phyloP scores from a whole-genome alignment of 2,113 vertebrate species.

The Strigops habroptila region DNA sequence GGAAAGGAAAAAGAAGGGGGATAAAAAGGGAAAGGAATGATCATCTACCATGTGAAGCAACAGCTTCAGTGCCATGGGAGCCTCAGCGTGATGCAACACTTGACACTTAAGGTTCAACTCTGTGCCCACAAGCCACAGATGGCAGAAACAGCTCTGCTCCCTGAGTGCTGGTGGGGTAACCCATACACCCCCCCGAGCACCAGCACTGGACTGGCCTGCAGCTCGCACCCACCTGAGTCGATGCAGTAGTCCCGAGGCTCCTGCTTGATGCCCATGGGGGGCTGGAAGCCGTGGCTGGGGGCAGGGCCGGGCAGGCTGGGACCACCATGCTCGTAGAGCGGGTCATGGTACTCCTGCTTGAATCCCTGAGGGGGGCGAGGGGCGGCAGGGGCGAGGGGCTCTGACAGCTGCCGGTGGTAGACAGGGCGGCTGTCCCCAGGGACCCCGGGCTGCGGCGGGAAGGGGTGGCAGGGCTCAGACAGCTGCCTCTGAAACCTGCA shows the following conservation, averaged over 20 bases:
- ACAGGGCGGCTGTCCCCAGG: constrained; percentile 81
- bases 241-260: constrained; percentile 95
- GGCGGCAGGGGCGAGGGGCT: constrained; percentile 82
- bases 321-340: constrained; percentile 87
- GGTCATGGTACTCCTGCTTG: constrained; percentile 92
- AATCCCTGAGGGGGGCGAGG: constrained; percentile 85
- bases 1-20: not conserved
- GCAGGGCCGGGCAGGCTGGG: constrained; percentile 72
- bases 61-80: fast-evolving
- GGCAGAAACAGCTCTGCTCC: not conserved
- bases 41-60: not conserved
- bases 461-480: constrained; percentile 88
- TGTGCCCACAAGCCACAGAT: fast-evolving
- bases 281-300: constrained; percentile 77
- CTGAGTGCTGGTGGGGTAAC: not conserved
- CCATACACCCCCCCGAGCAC: fast-evolving
- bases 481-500: constrained; percentile 93
- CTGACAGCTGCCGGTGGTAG: constrained; percentile 93
- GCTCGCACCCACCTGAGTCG: constrained; percentile 84
- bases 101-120: not conserved
- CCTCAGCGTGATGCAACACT: not conserved
- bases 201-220: fast-evolving
- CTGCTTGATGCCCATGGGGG: constrained; percentile 92
- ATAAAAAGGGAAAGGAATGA: not conserved
- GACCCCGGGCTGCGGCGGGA: constrained; percentile 77